Evolutionary conservation across 2,888 invertebrate genomes (phyloP), one percentile per base, ranked within the genome.

Genomic region (Mactromeris polynyma): DNA sequence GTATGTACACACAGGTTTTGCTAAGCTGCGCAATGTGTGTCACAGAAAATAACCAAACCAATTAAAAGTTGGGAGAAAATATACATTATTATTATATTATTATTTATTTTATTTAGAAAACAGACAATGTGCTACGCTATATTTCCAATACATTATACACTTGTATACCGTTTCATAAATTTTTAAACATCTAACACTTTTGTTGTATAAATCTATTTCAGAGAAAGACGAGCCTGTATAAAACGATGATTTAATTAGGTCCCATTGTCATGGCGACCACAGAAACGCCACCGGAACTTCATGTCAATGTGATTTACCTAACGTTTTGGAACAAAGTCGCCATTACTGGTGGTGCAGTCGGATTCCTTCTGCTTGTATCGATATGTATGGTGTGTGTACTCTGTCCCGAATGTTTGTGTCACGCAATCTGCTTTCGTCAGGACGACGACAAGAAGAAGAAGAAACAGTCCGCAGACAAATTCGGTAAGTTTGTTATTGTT

Each of bases 211-310:
- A 26, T 64, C 19, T 54, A n/a, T 54, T 64, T 26, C 58, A 64
- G 58, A 64, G 26, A 26, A 64, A 26, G 58, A 26, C 4, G 26
- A 17, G 2, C 14, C 4, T 73, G 7, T 36, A 33, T 36, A 19
- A 73, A 11, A 73, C 31, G 36, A 73, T 64, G 64, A 33, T 26
- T 26, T 82, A 36, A 54, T 14, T 7, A 14, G 4, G 3, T 51
- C 19, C 58, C 3, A 4, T 64, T 36, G 36, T 19, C 82, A 83
- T 81, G 51, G 64, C 64, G 98, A 73, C 81, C 19, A 64, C 85
- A 36, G 79, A 78, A 31, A 36, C 31, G 6, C 84, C 88, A 46
- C 84, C 88, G 42, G 42, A 78, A 51, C 69, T 83, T 21, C 79
- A 69, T 36, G 46, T 89, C 14, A 88, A 89, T 21, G 31, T 91